Base-by-base conservation (phyloP, 2,113 vertebrate species). In the Symphodus melops region DNA sequence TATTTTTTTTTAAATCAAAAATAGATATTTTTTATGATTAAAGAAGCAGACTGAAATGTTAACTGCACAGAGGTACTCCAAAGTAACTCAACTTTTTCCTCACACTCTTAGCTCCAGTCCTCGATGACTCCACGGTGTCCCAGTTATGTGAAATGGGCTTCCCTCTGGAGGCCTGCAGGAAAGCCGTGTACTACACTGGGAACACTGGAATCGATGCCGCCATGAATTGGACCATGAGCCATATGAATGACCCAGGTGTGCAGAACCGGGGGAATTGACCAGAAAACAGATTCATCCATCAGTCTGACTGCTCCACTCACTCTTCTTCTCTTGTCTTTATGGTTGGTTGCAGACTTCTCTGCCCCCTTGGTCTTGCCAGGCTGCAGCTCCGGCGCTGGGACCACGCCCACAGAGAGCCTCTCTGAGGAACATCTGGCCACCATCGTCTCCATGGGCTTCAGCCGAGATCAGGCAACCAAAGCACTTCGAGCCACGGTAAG, bases 151-250 rank as follows among this genome's bases (percentile, higher is more conserved):
- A 99, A 89, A 99, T 99, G 98, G 98, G 98, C 62, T 99, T 99
- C 85, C 98, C 98, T 0, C 91, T 96, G 88, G 98, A 99, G 19
- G 97, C 98, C 62, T 99, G 98, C 91, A 96, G 96, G 84, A 99
- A 99, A 91, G 98, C 98, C 0, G 98, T 99, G 39, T 99, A 98
- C 84, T 99, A 97, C 89, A 98, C 98, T 0, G 98, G 97, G 52
- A 99, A 99, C 88, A 98, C 96, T 2, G 98, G 98, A 68, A 97
- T 96, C 0, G 98, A 99, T 78, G 94, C 97, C 0, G 97, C 98
- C 91, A 98, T 98, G 97, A 99, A 97, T 85, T 99, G 98, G 98
- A 96, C 97, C 84, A 99, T 99, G 97, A 94, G 96, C 1, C 98
- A 99, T 76, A 99, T 99, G 96, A 97, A 99, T 0, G 98, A 99